phyloP scores from a whole-genome alignment of 2,797 vertebrate genomes.

The Pangasius mekongensis region DNA sequence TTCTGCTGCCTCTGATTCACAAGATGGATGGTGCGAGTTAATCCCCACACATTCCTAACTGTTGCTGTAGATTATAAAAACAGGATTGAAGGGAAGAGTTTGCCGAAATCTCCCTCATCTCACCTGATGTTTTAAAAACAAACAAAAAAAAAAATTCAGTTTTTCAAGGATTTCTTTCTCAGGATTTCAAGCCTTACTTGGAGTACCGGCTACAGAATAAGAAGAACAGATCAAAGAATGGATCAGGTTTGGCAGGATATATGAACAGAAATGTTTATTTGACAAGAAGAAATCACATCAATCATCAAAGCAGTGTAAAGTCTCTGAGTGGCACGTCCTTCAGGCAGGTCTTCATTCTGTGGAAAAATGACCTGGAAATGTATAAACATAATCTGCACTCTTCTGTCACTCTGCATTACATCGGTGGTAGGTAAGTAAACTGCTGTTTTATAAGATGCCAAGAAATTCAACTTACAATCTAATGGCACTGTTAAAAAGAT shows the following conservation, averaged over 20 bases:
- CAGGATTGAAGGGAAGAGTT: constrained; percentile 32
- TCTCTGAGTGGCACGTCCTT: neutral
- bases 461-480: neutral
- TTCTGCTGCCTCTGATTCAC: neutral
- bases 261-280: neutral
- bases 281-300: neutral
- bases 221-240: neutral
- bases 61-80: constrained; percentile 25
- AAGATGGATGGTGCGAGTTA: constrained; percentile 18
- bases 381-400: constrained; percentile 40
- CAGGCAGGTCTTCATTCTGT: neutral
- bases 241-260: constrained; percentile 23
- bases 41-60: constrained; percentile 5
- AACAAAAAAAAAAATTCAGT: neutral
- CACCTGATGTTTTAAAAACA: constrained; percentile 24
- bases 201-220: constrained; percentile 11
- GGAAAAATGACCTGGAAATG: constrained; percentile 59
- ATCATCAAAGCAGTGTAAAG: neutral
- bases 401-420: constrained; percentile 52
- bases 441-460: neutral
- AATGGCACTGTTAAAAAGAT: neutral
- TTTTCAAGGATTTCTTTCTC: neutral
- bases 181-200: constrained; percentile 39
- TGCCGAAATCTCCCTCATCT: neutral
- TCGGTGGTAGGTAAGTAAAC: constrained; percentile 56